Percentiles rank a stretch among this genome's conserved stretches.
phyloP scores from a whole-genome alignment of 2,797 vertebrate genomes.

The Crenichthys baileyi region DNA sequence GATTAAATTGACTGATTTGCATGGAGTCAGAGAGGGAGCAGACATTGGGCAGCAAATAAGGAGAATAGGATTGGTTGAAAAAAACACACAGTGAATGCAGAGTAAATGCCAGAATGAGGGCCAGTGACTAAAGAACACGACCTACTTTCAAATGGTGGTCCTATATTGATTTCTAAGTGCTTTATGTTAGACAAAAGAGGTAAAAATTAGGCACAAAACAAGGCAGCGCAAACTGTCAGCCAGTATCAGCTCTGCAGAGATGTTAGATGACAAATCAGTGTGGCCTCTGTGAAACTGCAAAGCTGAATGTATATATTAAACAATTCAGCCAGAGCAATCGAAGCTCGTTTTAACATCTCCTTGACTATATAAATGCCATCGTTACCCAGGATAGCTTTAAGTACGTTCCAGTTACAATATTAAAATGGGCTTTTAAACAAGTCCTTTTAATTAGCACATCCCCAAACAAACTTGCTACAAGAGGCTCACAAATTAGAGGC shows the following conservation, averaged over 20 bases:
- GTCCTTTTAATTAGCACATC: slow-evolving; percentile 53
- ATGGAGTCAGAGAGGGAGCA: slow-evolving; percentile 44
- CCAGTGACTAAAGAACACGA: slow-evolving; percentile 26
- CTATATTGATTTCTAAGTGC: slow-evolving; percentile 26
- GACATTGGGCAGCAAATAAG: slow-evolving; percentile 20
- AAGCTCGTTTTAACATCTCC: slow-evolving; percentile 46
- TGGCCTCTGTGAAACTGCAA: slow-evolving; percentile 30
- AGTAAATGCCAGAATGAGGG: slow-evolving; percentile 13
- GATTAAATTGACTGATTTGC: slow-evolving; percentile 73
- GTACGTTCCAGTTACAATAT: slow-evolving; percentile 44
- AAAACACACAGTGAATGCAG: slow-evolving; percentile 1
- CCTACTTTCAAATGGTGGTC: slow-evolving; percentile 19
- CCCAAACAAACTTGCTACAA: slow-evolving; percentile 60
- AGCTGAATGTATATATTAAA: slow-evolving; percentile 48
- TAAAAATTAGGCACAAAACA: slow-evolving; percentile 2
- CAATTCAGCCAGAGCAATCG: slow-evolving; percentile 31
- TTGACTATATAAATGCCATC: slow-evolving; percentile 44
- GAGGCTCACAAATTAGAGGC: slow-evolving; percentile 53
- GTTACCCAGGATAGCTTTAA: slow-evolving; percentile 48
- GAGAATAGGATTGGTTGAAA: not conserved
- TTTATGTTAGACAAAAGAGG: slow-evolving; percentile 33
- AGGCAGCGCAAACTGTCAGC: slow-evolving; percentile 25
- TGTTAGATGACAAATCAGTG: slow-evolving; percentile 21
- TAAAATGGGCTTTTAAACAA: slow-evolving; percentile 54
- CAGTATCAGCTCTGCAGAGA: slow-evolving; percentile 38